Base-by-base conservation (phyloP, 2,888 invertebrate genomes). In the Anoncus sp. region DNA sequence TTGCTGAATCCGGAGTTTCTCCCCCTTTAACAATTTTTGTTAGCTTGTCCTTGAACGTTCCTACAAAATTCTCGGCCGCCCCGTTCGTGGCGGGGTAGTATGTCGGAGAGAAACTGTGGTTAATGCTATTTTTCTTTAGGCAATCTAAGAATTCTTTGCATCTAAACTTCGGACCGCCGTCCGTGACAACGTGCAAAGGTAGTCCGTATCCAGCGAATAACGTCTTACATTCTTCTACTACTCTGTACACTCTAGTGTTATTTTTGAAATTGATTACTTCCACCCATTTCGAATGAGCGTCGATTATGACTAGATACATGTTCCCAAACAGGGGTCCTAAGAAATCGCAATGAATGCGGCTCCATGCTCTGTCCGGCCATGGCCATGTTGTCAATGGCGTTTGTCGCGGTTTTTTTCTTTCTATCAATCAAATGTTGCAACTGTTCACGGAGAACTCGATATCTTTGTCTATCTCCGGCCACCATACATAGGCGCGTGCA, bases 321-420 rank as follows among this genome's bases (percentile, higher is more conserved):
- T 31, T 31, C 7, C 31, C 31, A 31, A n/a, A n/a, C n/a, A n/a
- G n/a, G n/a, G n/a, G n/a, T n/a, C 22, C 3, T 45, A 12, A 22
- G 47, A 79, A 85, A 73, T 85, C 84, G 2, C 70, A 72, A 70
- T 85, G 85, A 1, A 84, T 74, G 1, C 84, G 60, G 0, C 38
- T 51, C 84, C 83, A 86, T 22, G 66, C 67, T 31, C 62, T 71
- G 6, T 73, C 27, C 40, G 85, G 81, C 59, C 78, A 80, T 7
- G 78, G 81, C 82, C 82, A 83, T 3, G 71, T 60, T 1, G 60
- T 71, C 9, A 62, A 40, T 12, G 71, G 62, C 1, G 71, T 62
- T 49, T 71, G 6, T 20, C n/a, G 31, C 7, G 31, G 31, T 3
- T 31, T 31, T 31, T 31, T 31, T 31, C 31, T 31, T 31, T 3